phyloP scores from a whole-genome alignment of 2,888 invertebrate genomes.

The Platerodrilus igneus region DNA sequence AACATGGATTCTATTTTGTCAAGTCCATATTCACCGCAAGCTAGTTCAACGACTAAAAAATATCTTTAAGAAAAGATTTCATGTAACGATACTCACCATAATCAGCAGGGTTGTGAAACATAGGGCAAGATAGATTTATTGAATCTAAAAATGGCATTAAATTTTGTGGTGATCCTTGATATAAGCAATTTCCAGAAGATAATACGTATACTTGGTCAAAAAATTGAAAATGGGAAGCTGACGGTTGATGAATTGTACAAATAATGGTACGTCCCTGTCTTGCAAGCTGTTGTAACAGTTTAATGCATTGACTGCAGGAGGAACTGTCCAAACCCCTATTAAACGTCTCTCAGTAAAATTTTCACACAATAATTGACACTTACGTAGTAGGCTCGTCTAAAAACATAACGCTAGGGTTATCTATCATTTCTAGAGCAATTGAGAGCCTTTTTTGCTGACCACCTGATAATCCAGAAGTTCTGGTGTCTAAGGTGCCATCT shows the following conservation, averaged over 20 bases:
- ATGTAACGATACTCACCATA: constrained; percentile 63
- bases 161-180: constrained; percentile 68
- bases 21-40: constrained; percentile 79
- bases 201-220: constrained; percentile 89
- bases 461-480: constrained; percentile 77
- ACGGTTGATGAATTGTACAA: constrained; percentile 94
- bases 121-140: constrained; percentile 75
- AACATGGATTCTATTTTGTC: constrained; percentile 58
- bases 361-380: too few species aligned
- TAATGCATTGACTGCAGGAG: constrained; percentile 80
- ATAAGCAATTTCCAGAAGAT: constrained; percentile 81
- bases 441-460: constrained; percentile 92
- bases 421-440: constrained; percentile 89
- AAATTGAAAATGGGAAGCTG: constrained; percentile 81
- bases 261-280: constrained; percentile 84
- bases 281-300: constrained; percentile 72
- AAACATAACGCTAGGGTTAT: constrained; percentile 93
- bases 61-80: neutral
- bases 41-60: constrained; percentile 78
- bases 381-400: constrained; percentile 92
- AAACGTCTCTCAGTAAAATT: too few species aligned
- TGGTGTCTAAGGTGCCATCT: constrained; percentile 72
- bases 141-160: constrained; percentile 74
- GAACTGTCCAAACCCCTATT: constrained; percentile 89
- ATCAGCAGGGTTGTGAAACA: constrained; percentile 94